A percentile compares a stretch with the other conserved stretches of the same genome.
These are phyloP conservation scores for Fregata magnificens DNA, from an alignment of 2,113 vertebrate genomes.

Conservation along the genomic window DNA sequence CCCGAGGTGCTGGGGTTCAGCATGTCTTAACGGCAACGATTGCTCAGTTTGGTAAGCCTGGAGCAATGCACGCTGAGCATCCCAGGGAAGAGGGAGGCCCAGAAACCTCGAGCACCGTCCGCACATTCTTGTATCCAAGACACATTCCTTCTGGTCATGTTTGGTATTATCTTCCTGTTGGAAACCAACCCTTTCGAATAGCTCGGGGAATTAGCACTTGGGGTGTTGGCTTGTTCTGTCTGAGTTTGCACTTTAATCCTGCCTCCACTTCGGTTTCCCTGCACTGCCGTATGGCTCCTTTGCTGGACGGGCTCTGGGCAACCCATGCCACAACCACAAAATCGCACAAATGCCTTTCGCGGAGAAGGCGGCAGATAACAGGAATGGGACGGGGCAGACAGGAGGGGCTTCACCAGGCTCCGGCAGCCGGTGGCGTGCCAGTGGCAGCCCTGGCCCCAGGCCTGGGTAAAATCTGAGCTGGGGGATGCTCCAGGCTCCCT, in stretches of 20 bases:
- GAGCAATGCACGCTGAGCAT: neutral
- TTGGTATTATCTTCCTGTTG: neutral
- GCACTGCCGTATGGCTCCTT: neutral
- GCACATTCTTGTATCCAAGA: neutral
- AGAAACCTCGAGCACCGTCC: neutral
- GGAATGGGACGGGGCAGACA: neutral
- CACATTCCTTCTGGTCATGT: neutral
- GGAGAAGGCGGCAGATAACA: neutral
- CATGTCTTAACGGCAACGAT: rapidly evolving
- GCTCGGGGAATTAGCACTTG: neutral
- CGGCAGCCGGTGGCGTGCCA: neutral
- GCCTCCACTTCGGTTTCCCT: neutral
- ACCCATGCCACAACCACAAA: neutral
- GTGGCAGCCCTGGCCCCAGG: neutral
- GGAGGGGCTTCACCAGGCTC: neutral
- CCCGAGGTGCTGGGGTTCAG: neutral
- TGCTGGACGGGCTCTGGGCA: neutral
- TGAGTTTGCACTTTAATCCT: neutral
- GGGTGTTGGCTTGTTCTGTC: neutral
- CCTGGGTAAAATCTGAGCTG: neutral
- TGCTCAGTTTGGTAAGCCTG: neutral
- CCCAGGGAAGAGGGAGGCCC: neutral
- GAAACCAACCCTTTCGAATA: neutral
- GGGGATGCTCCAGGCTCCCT: neutral
- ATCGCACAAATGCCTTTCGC: neutral